Conservation (phyloP, 2,888 invertebrate species). For the Tachystola acroxantha region DNA sequence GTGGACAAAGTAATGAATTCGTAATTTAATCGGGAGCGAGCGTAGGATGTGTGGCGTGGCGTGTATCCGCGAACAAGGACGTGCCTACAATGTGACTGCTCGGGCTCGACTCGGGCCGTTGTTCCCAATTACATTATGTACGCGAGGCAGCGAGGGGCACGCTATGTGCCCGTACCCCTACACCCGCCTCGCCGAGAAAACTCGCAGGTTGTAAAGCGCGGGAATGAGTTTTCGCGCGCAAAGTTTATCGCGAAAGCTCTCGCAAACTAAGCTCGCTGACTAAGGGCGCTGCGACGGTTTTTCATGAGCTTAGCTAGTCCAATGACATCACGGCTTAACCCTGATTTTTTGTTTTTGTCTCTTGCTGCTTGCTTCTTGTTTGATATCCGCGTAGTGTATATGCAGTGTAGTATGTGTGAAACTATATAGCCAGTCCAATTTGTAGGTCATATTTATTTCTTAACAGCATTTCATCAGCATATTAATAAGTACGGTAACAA, state of each 20-base stretch:
- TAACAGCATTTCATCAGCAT: too few species aligned
- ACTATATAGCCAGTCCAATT: not conserved
- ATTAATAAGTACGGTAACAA: too few species aligned
- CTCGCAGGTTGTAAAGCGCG: constrained; percentile 65
- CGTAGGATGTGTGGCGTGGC: constrained; percentile 17
- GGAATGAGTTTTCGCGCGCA: constrained; percentile 70
- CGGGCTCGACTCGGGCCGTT: constrained; percentile 21
- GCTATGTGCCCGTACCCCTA: constrained; percentile 36
- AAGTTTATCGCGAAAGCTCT: constrained; percentile 58
- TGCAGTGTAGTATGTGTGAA: not conserved
- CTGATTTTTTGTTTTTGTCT: constrained; percentile 18
- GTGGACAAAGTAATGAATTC: constrained; percentile 3
- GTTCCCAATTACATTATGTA: constrained; percentile 38
- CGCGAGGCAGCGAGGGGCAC: not conserved
- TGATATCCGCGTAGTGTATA: not conserved
- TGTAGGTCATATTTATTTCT: too few species aligned
- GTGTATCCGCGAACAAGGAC: constrained; percentile 33
- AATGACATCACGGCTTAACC: constrained; percentile 23
- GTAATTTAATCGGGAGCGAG: constrained; percentile 4
- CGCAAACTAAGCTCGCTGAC: constrained; percentile 26
- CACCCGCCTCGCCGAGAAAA: constrained; percentile 44
- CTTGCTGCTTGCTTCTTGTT: too few species aligned
- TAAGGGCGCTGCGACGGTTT: constrained; percentile 37
- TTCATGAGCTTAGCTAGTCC: constrained; percentile 41
- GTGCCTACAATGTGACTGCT: constrained; percentile 39